Conservation (phyloP, 2,797 vertebrate genomes). For the Masticophis lateralis region DNA sequence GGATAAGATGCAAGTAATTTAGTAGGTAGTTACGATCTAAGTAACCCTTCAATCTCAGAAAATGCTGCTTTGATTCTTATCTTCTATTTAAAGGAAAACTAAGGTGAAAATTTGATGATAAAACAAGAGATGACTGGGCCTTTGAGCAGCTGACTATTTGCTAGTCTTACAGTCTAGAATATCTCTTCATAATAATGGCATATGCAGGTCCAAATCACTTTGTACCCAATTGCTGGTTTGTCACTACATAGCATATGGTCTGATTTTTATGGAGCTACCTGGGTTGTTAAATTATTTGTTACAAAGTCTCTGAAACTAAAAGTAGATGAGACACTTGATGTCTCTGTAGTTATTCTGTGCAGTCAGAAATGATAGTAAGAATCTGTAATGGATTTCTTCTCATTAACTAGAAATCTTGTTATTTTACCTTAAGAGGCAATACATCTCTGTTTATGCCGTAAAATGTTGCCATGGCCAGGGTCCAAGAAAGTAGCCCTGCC, state of each 20-base stretch:
- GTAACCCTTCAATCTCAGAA: background rate
- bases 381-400: background rate
- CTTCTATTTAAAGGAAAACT: background rate
- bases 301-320: background rate
- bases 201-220: background rate
- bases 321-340: background rate
- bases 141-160: background rate
- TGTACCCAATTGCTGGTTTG: background rate
- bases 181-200: background rate
- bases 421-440: constrained; percentile 75
- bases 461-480: constrained; percentile 75
- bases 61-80: background rate
- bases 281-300: background rate
- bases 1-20: background rate
- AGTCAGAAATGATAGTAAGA: background rate
- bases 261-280: background rate
- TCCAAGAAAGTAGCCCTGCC: constrained; percentile 78
- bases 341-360: background rate
- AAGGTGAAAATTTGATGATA: background rate
- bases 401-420: background rate
- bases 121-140: background rate
- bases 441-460: constrained; percentile 76
- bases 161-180: background rate
- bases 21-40: background rate
- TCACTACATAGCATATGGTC: background rate